These are phyloP conservation scores for Neoaliturus tenellus DNA, from an alignment of 2,888 invertebrate genomes.

Conservation along the genomic window DNA sequence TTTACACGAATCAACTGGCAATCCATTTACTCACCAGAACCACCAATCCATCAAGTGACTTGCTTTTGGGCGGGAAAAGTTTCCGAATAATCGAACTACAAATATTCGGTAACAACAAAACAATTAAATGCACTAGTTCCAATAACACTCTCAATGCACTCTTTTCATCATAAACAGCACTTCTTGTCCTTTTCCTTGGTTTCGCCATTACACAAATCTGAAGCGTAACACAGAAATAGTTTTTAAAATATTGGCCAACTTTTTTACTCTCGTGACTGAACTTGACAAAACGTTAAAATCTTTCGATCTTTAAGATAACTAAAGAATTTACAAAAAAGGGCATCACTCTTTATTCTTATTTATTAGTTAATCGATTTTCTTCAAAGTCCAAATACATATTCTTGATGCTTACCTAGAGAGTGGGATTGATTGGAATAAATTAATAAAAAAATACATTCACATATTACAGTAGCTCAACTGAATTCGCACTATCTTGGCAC, in stretches of 20 bases:
- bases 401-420: no score
- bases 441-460: not conserved
- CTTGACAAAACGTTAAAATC: no score
- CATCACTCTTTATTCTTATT: no score
- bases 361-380: no score
- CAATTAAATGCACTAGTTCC: not conserved
- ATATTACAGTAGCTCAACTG: not conserved
- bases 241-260: no score
- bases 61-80: conserved; percentile 54
- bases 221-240: no score
- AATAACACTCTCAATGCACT: not conserved
- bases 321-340: no score
- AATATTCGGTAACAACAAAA: conserved; percentile 25
- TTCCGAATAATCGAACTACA: not conserved
- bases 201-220: not conserved
- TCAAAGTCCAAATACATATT: no score
- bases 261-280: no score
- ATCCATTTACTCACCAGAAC: conserved; percentile 59
- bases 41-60: conserved; percentile 60
- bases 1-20: no score
- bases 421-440: not conserved
- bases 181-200: not conserved
- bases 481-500: no score
- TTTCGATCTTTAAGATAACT: no score
- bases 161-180: not conserved